These are phyloP conservation scores for Panopea generosa DNA, from an alignment of 2,888 invertebrate genomes.

Conservation along the genomic window DNA sequence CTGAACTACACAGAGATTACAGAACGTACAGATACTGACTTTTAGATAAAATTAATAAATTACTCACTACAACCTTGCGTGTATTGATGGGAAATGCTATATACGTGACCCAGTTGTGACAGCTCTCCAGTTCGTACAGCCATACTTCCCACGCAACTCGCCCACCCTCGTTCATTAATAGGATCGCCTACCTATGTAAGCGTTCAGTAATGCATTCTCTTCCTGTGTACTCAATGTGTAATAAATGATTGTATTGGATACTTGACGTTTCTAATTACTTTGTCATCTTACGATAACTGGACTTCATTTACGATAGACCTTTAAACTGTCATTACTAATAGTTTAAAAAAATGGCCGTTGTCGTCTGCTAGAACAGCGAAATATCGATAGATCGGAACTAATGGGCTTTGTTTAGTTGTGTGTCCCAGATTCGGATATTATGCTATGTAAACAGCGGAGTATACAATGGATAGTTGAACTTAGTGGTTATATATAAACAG, in stretches of 20 bases:
- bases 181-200: slow-evolving; percentile 67
- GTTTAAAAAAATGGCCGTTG: not conserved
- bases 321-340: not conserved
- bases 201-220: slow-evolving; percentile 67
- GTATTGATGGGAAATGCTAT: slow-evolving; percentile 43
- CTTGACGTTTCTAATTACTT: slow-evolving; percentile 43
- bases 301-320: not conserved
- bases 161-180: slow-evolving; percentile 50
- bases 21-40: too few species aligned
- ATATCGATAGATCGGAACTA: slow-evolving; percentile 1
- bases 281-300: not conserved
- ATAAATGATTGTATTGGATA: slow-evolving; percentile 45
- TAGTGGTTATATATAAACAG: slow-evolving; percentile 16
- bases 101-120: slow-evolving; percentile 46
- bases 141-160: slow-evolving; percentile 57
- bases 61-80: slow-evolving; percentile 38
- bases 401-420: slow-evolving; percentile 50
- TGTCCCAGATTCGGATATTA: slow-evolving; percentile 54
- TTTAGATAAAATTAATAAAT: slow-evolving; percentile 35
- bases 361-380: slow-evolving; percentile 43
- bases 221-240: slow-evolving; percentile 47
- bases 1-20: too few species aligned
- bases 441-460: slow-evolving; percentile 48
- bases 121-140: slow-evolving; percentile 29
- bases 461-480: not conserved